These are phyloP conservation scores for Dinoponera quadriceps DNA, from an alignment of 1,140 invertebrate species.

Conservation along the genomic window DNA sequence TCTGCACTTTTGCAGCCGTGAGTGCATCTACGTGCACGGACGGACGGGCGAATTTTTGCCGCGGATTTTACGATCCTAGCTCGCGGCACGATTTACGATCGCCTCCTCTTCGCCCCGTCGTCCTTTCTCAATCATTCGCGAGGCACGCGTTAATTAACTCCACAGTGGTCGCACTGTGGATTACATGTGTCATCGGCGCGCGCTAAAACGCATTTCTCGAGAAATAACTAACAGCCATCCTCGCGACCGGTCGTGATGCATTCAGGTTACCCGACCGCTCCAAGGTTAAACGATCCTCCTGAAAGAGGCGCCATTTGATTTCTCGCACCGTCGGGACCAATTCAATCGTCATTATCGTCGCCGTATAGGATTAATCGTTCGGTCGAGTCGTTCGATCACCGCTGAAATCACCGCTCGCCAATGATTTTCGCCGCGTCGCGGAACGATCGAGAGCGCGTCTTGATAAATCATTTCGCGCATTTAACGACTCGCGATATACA, in stretches of 20 bases:
- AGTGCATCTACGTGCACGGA: conserved; percentile 5
- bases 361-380: conserved; percentile 2
- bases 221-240: no score
- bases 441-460: conserved; percentile 1
- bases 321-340: conserved; percentile 1
- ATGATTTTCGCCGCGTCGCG: neutral
- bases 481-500: conserved; percentile 8
- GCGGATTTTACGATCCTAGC: conserved; percentile 22
- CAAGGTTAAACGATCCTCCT: conserved; percentile 15
- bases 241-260: neutral
- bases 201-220: no score
- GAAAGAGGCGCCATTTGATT: neutral
- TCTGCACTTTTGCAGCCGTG: conserved; percentile 4
- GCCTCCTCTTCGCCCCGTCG: neutral
- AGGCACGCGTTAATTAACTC: no score
- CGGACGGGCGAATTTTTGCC: conserved; percentile 12
- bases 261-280: no score
- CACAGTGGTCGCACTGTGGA: no score
- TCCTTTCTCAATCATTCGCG: neutral
- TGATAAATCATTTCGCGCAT: conserved; percentile 5
- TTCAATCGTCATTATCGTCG: conserved; percentile 15
- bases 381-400: conserved; percentile 11
- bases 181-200: no score
- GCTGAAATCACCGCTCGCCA: conserved; percentile 7
- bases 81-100: conserved; percentile 35